phyloP scores from a whole-genome alignment of 2,888 invertebrate genomes.

The Gari tellinella region DNA sequence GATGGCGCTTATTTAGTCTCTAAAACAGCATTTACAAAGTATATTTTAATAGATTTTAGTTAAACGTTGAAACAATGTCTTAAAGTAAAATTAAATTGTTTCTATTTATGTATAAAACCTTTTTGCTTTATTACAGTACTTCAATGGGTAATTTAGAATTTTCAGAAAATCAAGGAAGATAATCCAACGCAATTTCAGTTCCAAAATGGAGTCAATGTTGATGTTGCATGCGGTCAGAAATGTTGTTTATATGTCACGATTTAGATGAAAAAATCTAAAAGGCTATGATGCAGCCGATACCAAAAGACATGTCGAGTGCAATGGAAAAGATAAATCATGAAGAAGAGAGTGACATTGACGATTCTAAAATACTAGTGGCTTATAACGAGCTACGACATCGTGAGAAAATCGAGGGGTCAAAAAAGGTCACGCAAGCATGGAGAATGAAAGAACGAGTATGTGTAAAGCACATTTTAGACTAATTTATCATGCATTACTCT shows the following conservation, averaged over 20 bases:
- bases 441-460: slow-evolving; percentile 89
- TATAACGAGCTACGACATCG: slow-evolving; percentile 91
- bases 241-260: slow-evolving; percentile 12
- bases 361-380: slow-evolving; percentile 87
- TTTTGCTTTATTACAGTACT: too few relatives aligned
- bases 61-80: too few relatives aligned
- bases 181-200: slow-evolving; percentile 3
- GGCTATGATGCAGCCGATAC: slow-evolving; percentile 36
- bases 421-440: slow-evolving; percentile 92
- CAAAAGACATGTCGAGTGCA: slow-evolving; percentile 40
- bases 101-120: too few relatives aligned
- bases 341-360: slow-evolving; percentile 71
- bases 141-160: too few relatives aligned
- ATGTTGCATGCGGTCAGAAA: slow-evolving; percentile 2
- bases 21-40: too few relatives aligned
- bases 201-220: slow-evolving; percentile 15
- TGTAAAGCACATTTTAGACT: too few relatives aligned
- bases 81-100: too few relatives aligned
- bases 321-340: slow-evolving; percentile 53
- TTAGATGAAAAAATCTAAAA: neutral
- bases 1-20: slow-evolving; percentile 1
- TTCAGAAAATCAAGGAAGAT: slow-evolving; percentile 10
- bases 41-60: neutral
- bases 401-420: slow-evolving; percentile 89
- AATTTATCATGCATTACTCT: too few relatives aligned